A percentile compares a stretch with the other conserved stretches of the same genome.
phyloP scores from a whole-genome alignment of 2,888 invertebrate species.

The Microchrysa polita region DNA sequence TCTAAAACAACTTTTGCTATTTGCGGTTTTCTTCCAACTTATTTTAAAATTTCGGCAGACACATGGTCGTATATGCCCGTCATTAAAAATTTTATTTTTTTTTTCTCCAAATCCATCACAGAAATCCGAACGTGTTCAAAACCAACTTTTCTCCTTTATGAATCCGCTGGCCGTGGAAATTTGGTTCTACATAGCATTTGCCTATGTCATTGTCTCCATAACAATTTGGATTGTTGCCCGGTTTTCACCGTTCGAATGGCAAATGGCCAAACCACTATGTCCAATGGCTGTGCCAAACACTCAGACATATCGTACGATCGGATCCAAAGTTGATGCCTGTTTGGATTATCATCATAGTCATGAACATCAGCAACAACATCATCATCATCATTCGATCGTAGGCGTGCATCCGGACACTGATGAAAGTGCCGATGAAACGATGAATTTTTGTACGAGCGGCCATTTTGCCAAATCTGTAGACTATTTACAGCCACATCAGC shows the following conservation, averaged over 20 bases:
- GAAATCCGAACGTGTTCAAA: conserved; percentile 72
- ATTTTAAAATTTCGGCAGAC: no score
- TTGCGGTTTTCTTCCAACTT: no score
- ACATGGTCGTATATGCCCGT: no score
- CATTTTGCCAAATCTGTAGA: background rate
- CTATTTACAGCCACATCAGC: background rate
- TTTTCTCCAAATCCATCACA: conserved; percentile 49
- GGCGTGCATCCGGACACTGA: no score
- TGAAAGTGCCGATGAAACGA: background rate
- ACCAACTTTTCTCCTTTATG: conserved; percentile 83
- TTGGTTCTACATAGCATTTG: conserved; percentile 82
- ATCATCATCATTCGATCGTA: background rate
- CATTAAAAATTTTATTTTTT: no score
- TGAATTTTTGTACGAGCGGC: background rate
- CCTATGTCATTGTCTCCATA: conserved; percentile 81
- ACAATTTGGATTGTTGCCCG: conserved; percentile 86
- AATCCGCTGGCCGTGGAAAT: conserved; percentile 86
- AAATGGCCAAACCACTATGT: conserved; percentile 67
- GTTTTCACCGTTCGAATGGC: conserved; percentile 86
- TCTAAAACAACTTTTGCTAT: no score
- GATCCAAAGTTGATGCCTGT: background rate
- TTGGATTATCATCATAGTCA: background rate
- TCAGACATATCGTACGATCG: background rate
- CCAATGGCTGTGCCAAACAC: conserved; percentile 64
- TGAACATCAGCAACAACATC: background rate